Conservation (phyloP, 2,888 invertebrate genomes). For the Drosophila glabriapex region DNA sequence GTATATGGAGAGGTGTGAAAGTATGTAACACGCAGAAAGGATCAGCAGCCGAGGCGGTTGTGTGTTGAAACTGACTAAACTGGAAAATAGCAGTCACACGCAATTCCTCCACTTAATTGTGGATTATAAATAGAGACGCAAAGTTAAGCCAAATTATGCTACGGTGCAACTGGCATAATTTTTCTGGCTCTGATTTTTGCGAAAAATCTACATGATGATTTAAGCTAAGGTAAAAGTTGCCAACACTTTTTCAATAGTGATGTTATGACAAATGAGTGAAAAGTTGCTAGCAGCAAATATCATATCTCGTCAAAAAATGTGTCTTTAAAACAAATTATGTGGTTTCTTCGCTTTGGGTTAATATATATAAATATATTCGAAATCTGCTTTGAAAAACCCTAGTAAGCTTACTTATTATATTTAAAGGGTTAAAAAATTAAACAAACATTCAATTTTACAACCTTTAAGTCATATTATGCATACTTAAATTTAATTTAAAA, state of each 20-base stretch:
- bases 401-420: background rate
- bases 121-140: background rate
- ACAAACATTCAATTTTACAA: background rate
- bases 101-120: background rate
- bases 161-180: conserved; percentile 4
- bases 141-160: conserved; percentile 13
- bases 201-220: conserved; percentile 8
- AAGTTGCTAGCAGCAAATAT: background rate
- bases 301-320: too few species aligned
- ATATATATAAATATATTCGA: too few species aligned
- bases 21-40: background rate
- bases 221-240: conserved; percentile 10
- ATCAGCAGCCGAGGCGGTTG: background rate
- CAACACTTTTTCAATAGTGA: background rate
- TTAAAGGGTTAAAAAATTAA: background rate
- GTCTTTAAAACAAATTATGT: background rate
- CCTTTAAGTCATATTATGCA: background rate
- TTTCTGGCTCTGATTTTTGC: conserved; percentile 8
- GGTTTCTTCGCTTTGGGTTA: background rate
- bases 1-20: background rate
- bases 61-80: background rate
- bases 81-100: background rate
- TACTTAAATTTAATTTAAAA: background rate
- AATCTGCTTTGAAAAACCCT: too few species aligned
- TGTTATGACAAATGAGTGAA: background rate